Percentiles rank a stretch among this genome's conserved stretches.
phyloP scores from a whole-genome alignment of 2,797 vertebrate genomes.

The Gallinago solitaria region DNA sequence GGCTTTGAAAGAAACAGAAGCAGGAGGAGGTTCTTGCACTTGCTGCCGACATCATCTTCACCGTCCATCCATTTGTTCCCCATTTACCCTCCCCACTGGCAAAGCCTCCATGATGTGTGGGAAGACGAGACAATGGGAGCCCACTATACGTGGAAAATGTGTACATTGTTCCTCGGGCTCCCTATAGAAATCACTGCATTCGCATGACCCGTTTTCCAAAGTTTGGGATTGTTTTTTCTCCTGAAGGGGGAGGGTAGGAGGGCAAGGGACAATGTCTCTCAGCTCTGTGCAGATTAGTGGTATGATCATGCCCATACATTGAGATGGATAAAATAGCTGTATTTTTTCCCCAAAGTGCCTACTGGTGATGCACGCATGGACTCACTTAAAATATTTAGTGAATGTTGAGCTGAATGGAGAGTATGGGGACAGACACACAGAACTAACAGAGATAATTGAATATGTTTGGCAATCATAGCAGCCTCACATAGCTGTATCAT shows the following conservation, averaged over 20 bases:
- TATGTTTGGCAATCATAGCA: conserved; percentile 5
- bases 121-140: not conserved
- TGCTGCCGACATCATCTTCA: conserved; percentile 1
- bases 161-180: not conserved
- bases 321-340: not conserved
- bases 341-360: conserved; percentile 23
- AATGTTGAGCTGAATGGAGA: not conserved
- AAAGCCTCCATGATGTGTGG: not conserved
- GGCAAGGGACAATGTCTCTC: not conserved
- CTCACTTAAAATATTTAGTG: conserved; percentile 51
- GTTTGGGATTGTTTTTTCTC: not conserved
- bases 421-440: not conserved
- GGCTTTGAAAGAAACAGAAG: conserved; percentile 24
- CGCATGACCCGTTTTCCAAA: not conserved
- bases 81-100: not conserved
- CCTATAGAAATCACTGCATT: not conserved
- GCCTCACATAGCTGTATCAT: conserved; percentile 3
- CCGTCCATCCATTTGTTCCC: conserved; percentile 13
- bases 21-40: conserved; percentile 12
- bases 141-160: accelerated
- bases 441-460: conserved; percentile 12
- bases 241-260: not conserved
- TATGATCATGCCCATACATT: not conserved
- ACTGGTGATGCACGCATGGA: conserved; percentile 8
- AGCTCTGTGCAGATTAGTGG: not conserved